phyloP scores from a whole-genome alignment of 2,797 vertebrate species.

The Chloroceryle inda region DNA sequence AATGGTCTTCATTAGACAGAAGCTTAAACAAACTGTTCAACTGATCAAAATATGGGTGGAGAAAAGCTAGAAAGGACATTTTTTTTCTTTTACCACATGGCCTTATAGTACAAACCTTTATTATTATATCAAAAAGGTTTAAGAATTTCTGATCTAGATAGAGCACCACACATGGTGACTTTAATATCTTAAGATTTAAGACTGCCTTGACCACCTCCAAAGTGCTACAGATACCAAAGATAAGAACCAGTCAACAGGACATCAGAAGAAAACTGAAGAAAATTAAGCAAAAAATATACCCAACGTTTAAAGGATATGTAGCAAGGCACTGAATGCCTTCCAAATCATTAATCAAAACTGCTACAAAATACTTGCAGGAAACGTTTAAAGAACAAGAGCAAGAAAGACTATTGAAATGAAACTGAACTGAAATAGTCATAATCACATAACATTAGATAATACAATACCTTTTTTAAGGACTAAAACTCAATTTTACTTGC shows the following conservation, averaged over 20 bases:
- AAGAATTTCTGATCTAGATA: background rate
- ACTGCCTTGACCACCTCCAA: background rate
- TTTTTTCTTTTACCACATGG: background rate
- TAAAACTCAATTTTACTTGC: background rate
- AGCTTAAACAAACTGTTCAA: background rate
- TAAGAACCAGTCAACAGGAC: background rate
- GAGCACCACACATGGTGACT: background rate
- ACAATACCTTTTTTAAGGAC: background rate
- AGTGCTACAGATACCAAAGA: background rate
- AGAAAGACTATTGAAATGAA: background rate
- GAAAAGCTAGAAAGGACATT: background rate
- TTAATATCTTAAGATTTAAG: background rate
- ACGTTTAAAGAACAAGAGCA: background rate
- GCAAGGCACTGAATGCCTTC: background rate
- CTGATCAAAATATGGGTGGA: rapidly evolving
- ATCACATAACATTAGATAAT: background rate
- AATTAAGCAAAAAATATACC: background rate
- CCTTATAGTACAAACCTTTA: background rate
- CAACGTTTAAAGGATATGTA: background rate
- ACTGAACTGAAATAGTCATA: background rate
- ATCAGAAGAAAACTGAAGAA: background rate
- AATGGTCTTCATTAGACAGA: background rate
- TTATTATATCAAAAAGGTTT: background rate
- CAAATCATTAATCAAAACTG: background rate
- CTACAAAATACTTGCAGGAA: background rate